phyloP scores from a whole-genome alignment of 2,797 vertebrate species.

The Natrix natrix region DNA sequence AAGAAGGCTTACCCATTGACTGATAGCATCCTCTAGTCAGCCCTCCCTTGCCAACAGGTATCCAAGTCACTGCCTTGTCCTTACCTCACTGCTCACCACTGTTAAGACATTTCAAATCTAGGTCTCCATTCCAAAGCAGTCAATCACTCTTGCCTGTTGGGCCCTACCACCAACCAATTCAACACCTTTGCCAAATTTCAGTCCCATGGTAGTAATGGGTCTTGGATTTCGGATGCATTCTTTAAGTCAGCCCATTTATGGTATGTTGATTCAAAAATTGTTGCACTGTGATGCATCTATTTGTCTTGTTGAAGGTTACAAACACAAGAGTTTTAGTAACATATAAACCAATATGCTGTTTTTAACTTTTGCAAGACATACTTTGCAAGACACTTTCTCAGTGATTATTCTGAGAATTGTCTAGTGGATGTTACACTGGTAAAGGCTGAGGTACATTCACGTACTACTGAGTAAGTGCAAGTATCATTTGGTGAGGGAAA shows the following conservation, averaged over 20 bases:
- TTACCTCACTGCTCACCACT: neutral
- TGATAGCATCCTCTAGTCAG: neutral
- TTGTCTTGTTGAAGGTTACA: neutral
- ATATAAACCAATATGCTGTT: neutral
- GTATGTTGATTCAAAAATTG: neutral
- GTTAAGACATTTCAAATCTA: neutral
- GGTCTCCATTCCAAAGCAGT: neutral
- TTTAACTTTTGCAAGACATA: neutral
- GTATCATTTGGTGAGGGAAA: neutral
- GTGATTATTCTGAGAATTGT: neutral
- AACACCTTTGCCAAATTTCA: neutral
- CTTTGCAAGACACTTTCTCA: neutral
- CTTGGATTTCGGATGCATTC: neutral
- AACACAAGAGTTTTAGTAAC: neutral
- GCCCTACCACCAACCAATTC: neutral
- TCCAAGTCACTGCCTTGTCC: neutral
- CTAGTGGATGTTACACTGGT: neutral
- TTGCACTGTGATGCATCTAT: neutral
- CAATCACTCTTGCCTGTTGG: neutral
- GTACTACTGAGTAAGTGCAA: neutral
- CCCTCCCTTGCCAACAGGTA: neutral
- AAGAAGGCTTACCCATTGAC: neutral
- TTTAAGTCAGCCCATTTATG: neutral
- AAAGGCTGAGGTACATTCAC: neutral
- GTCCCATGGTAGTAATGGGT: neutral